These are phyloP conservation scores for Leptonema lineaticorne DNA, from an alignment of 1,140 invertebrate species.

Conservation along the genomic window DNA sequence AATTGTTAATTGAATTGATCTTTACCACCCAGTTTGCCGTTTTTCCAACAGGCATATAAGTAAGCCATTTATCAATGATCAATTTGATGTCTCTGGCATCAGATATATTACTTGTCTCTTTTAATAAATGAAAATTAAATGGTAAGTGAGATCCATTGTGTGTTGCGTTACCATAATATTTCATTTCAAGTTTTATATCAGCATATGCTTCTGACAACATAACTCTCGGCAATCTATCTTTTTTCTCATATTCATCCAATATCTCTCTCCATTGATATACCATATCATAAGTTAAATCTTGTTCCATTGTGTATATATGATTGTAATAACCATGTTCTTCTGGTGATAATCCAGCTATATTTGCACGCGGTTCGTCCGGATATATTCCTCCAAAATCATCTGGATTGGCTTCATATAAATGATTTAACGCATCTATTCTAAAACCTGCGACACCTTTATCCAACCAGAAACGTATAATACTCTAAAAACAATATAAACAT, in stretches of 20 bases:
- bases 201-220: conserved; percentile 76
- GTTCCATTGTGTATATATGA: conserved; percentile 67
- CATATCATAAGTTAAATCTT: conserved; percentile 56
- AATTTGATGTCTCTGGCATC: conserved; percentile 58
- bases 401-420: conserved; percentile 58
- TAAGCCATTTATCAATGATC: conserved; percentile 59
- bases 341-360: conserved; percentile 43
- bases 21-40: conserved; percentile 67
- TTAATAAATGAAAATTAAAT: conserved; percentile 67
- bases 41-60: conserved; percentile 59
- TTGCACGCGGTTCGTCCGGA: conserved; percentile 60
- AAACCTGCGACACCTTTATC: not conserved
- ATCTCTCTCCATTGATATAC: conserved; percentile 60
- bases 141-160: conserved; percentile 63
- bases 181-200: conserved; percentile 58
- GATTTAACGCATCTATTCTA: conserved; percentile 59
- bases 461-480: not conserved
- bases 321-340: conserved; percentile 55
- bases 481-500: not conserved
- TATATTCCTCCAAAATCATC: conserved; percentile 50
- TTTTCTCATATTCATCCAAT: conserved; percentile 55
- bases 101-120: conserved; percentile 54
- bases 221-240: conserved; percentile 57
- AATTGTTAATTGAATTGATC: not conserved
- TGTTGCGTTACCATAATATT: conserved; percentile 62